Conservation (phyloP, 2,113 vertebrate genomes). For the Climacteris rufus region DNA sequence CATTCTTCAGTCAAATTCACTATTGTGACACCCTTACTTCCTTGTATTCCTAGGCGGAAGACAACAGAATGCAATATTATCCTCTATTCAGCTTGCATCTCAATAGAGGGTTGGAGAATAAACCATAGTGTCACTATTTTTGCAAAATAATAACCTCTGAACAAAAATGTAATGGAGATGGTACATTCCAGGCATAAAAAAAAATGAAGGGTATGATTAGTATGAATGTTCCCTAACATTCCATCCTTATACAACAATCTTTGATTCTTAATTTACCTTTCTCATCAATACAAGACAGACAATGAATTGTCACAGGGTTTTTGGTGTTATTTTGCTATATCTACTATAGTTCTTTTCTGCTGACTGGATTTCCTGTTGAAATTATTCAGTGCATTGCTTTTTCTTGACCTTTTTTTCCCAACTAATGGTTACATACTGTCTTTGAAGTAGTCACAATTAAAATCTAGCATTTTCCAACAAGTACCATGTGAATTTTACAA, state of each 20-base stretch:
- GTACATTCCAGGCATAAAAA: not conserved
- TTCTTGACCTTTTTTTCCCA: not conserved
- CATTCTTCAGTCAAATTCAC: not conserved
- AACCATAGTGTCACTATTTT: not conserved
- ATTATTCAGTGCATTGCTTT: not conserved
- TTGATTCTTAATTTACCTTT: not conserved
- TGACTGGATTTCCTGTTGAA: not conserved
- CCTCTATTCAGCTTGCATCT: not conserved
- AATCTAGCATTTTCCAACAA: not conserved
- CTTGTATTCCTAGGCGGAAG: not conserved
- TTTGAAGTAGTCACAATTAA: not conserved
- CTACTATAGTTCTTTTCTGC: not conserved
- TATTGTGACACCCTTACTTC: not conserved
- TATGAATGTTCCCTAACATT: not conserved
- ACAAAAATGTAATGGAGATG: not conserved
- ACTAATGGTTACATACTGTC: not conserved
- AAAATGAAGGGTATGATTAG: not conserved
- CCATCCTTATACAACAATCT: not conserved
- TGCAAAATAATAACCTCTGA: not conserved
- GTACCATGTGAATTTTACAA: not conserved
- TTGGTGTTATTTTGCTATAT: not conserved
- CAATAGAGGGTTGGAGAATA: not conserved
- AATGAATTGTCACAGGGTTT: not conserved
- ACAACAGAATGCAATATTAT: not conserved
- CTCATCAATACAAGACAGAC: not conserved